Base-by-base conservation (phyloP, 1,140 invertebrate species). In the Listronotus oregonensis region DNA sequence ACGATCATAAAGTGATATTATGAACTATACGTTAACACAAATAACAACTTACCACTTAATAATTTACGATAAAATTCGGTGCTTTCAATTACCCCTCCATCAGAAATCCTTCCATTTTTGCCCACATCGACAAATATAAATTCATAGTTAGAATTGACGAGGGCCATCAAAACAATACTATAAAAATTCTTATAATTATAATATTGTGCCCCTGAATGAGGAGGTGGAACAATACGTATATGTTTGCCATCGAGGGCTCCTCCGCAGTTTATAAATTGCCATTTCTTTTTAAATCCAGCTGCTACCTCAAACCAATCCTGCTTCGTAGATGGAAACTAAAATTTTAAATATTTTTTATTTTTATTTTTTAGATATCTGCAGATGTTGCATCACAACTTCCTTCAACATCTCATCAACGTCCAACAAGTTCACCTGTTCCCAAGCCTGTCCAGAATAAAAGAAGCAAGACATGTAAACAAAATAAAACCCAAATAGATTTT, bases 91-190 rank as follows among this genome's bases (percentile, higher is more conserved):
- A 50, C 44, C 14, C 44, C 47, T 37, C 18, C 56, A 47, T 46
- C 27, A 14, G 40, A 59, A n/a, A 34, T 27, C 18, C 46, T 15
- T 51, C 46, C 44, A 43, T n/a, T 50, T 61, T 61, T 61, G 27
- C 37, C 49, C 17, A 54, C 58, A 61, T 61, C 27, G 27, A 51
- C 56, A 58, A 60, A 18, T 10, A 60, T 51, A 42, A 40, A 51
- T 50, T 60, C 27, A 32, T 27, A 54, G 15, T 63, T 63, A 42
- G 27, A 12, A n/a, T 40, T 32, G 1, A 40, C 15, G n/a, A 55
- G 12, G 40, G 32, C 52, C 31, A 55, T 55, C 31, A 55, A 18
- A 15, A 55, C 52, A 55, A 55, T 55, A 34, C 32, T 39, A 21
- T 55, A 55, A 55, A 39, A 55, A 18, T 55, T 55, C 37, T 55